phyloP scores from a whole-genome alignment of 2,797 vertebrate genomes.

The Danio choprae region DNA sequence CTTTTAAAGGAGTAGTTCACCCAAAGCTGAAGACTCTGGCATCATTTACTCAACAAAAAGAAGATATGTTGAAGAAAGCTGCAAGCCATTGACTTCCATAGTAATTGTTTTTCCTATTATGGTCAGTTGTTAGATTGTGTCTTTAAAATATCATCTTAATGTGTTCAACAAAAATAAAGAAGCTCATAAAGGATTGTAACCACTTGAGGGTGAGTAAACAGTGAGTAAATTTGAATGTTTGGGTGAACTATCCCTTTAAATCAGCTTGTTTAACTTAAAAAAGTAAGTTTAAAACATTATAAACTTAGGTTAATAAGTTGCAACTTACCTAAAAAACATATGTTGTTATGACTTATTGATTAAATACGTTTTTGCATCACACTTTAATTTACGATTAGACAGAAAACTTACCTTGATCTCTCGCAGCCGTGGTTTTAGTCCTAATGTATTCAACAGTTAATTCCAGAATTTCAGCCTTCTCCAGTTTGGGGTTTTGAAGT shows the following conservation, averaged over 20 bases:
- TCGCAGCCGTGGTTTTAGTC: slow-evolving; percentile 53
- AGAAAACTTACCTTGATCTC: slow-evolving; percentile 44
- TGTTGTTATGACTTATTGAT: no score
- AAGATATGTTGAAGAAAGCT: background rate
- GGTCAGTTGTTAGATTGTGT: no score
- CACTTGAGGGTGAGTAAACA: background rate
- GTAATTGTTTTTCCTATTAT: no score
- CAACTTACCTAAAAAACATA: no score
- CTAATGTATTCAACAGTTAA: slow-evolving; percentile 78
- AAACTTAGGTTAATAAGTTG: no score
- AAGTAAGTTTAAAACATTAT: no score
- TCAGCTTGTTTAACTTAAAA: no score
- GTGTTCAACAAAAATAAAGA: background rate
- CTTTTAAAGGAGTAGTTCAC: background rate
- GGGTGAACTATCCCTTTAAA: background rate
- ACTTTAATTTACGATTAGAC: background rate
- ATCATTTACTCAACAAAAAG: background rate
- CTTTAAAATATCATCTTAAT: background rate
- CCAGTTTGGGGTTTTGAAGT: slow-evolving; percentile 81
- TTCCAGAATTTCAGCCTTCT: slow-evolving; percentile 84
- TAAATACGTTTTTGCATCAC: background rate
- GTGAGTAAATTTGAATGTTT: background rate
- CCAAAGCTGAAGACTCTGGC: background rate
- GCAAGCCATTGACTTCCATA: background rate
- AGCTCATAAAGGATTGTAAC: background rate